These are phyloP conservation scores for Enoplosus armatus DNA, from an alignment of 2,797 vertebrate genomes.

Conservation along the genomic window DNA sequence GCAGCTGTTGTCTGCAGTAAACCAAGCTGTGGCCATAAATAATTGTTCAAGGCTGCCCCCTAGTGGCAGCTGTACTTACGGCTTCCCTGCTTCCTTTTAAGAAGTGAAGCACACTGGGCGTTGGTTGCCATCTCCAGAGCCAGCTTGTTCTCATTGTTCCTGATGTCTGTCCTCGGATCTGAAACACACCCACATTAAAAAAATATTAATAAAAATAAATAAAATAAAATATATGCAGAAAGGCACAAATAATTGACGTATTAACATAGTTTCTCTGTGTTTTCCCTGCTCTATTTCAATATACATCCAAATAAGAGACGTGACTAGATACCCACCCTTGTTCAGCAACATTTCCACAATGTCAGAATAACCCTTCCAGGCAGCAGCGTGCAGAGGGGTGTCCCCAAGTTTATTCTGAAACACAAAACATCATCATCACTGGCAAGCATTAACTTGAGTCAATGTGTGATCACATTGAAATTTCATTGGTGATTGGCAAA, in stretches of 20 bases:
- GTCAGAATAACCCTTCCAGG: conserved; percentile 98
- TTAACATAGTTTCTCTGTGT: neutral
- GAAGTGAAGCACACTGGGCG: conserved; percentile 92
- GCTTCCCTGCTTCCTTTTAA: conserved; percentile 90
- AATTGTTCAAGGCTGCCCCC: conserved; percentile 21
- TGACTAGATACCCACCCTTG: conserved; percentile 85
- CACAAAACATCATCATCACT: conserved; percentile 37
- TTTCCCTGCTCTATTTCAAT: neutral
- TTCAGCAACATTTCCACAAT: conserved; percentile 95
- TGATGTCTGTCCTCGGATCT: conserved; percentile 94
- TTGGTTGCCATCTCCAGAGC: conserved; percentile 97
- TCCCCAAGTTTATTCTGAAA: conserved; percentile 98
- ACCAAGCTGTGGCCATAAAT: neutral
- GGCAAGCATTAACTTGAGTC: too few species aligned
- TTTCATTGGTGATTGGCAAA: neutral
- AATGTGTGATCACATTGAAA: neutral
- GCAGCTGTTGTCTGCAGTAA: neutral
- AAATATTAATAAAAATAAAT: too few species aligned
- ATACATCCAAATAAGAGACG: neutral
- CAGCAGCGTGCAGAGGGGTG: conserved; percentile 95
- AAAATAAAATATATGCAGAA: neutral
- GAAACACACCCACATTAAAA: conserved; percentile 31
- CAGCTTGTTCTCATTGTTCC: conserved; percentile 97
- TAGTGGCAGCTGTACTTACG: conserved; percentile 73
- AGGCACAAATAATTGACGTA: neutral